Base-by-base conservation (phyloP, 2,797 vertebrate genomes). In the Orestias chungarensis region DNA sequence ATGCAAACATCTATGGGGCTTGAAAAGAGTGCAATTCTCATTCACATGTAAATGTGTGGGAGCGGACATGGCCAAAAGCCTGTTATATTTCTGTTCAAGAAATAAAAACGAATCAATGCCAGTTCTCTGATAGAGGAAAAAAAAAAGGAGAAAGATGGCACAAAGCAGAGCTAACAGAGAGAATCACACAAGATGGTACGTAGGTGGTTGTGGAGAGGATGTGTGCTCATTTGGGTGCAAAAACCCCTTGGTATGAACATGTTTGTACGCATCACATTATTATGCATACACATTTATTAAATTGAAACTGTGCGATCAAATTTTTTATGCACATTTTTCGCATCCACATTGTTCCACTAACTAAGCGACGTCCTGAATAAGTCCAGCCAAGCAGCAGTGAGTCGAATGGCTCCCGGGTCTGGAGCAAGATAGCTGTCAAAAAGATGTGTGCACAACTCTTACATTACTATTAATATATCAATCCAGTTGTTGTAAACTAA, bases 1-100 rank as follows among this genome's bases (percentile, higher is more conserved):
- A 84, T 83, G 68, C 14, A 62, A 1, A 62, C 54, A 75, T 78
- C 66, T 79, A 66, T 43, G 75, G 46, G 49, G 76, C 18, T 64
- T n/a, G 12, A 29, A 25, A 65, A 71, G 68, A 27, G 57, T 68
- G 31, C 59, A 15, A 68, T 79, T 80, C 82, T 64, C 78, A 66
- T 38, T 72, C 35, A 47, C 14, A 31, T 71, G 68, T 73, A 68
- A 70, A 64, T 74, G 71, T 49, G 66, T 66, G 77, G 66, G 75
- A 77, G 84, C 23, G 82, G 82, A 86, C 81, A 87, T 80, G 83
- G 71, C 84, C 83, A 89, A 88, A 86, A 90, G 87, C 84, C 70
- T 86, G 84, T 84, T 83, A 87, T 86, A 88, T 83, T 89, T 86
- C 81, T 84, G 88, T 88, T 90, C 84, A 81, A 47, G 79, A 86